Conservation (phyloP, 2,888 invertebrate species). For the Ochropleura leucogaster region DNA sequence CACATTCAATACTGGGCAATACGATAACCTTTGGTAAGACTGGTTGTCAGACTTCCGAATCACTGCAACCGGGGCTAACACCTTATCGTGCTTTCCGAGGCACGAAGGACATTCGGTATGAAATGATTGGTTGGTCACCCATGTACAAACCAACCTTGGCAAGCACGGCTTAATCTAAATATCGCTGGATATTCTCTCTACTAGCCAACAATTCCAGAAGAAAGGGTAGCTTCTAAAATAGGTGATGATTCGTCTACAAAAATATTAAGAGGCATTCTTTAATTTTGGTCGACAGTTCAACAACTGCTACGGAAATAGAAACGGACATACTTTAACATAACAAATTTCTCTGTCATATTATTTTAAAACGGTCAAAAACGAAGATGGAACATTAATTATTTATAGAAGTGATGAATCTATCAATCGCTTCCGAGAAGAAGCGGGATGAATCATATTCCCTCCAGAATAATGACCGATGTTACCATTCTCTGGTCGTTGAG, state of each 20-base stretch:
- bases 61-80: too few relatives aligned
- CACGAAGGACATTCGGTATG: too few relatives aligned
- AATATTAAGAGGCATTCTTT: neutral
- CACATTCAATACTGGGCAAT: too few relatives aligned
- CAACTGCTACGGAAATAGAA: slow-evolving; percentile 36
- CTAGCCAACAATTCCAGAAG: too few relatives aligned
- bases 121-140: too few relatives aligned
- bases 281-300: neutral
- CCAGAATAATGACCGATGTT: slow-evolving; percentile 53
- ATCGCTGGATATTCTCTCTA: too few relatives aligned
- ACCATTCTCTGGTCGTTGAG: slow-evolving; percentile 60
- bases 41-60: too few relatives aligned
- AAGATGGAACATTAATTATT: slow-evolving; percentile 27
- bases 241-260: slow-evolving; percentile 2
- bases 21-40: too few relatives aligned
- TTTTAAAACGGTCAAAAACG: slow-evolving; percentile 39
- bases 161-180: too few relatives aligned
- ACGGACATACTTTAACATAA: slow-evolving; percentile 8
- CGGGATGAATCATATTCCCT: slow-evolving; percentile 62
- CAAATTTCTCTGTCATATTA: slow-evolving; percentile 30
- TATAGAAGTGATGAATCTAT: slow-evolving; percentile 60
- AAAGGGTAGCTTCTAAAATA: neutral
- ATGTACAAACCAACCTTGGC: too few relatives aligned
- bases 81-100: too few relatives aligned
- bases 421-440: slow-evolving; percentile 53